Conservation (phyloP, 2,797 vertebrate genomes). For the Molossus molossus region DNA sequence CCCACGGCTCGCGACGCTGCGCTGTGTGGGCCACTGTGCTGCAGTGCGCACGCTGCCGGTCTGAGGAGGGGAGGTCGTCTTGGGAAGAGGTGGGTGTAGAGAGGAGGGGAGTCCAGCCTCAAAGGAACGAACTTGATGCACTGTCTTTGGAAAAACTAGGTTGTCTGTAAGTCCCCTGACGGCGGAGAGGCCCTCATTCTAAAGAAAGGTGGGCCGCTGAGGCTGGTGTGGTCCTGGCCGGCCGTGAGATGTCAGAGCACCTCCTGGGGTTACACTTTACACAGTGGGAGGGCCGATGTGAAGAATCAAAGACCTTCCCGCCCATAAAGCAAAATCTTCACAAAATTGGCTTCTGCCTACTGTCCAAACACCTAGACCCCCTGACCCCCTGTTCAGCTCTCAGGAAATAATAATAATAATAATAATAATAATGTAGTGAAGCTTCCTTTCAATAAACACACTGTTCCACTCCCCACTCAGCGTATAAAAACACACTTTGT, state of each 20-base stretch:
- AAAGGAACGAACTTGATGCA: background rate
- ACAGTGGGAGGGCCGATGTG: accelerated
- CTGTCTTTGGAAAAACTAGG: background rate
- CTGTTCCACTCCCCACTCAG: background rate
- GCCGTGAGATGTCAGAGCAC: accelerated
- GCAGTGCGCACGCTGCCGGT: background rate
- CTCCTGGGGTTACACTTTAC: background rate
- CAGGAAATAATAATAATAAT: background rate
- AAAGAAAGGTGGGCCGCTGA: background rate
- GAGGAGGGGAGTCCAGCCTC: background rate
- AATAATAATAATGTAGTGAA: background rate
- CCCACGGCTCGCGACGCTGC: background rate
- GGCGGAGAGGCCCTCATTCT: background rate
- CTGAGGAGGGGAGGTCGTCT: background rate
- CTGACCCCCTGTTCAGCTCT: background rate
- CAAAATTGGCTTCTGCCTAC: background rate
- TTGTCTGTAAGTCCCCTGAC: background rate
- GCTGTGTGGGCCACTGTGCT: background rate
- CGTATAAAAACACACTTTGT: background rate
- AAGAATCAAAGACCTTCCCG: background rate
- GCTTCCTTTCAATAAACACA: background rate
- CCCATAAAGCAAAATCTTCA: background rate
- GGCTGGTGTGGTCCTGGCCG: background rate
- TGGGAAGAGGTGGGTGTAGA: background rate
- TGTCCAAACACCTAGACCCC: background rate